Conservation (phyloP, 37 sponge, comb jelly and placozoan genomes). For the Beroe forskalii region DNA sequence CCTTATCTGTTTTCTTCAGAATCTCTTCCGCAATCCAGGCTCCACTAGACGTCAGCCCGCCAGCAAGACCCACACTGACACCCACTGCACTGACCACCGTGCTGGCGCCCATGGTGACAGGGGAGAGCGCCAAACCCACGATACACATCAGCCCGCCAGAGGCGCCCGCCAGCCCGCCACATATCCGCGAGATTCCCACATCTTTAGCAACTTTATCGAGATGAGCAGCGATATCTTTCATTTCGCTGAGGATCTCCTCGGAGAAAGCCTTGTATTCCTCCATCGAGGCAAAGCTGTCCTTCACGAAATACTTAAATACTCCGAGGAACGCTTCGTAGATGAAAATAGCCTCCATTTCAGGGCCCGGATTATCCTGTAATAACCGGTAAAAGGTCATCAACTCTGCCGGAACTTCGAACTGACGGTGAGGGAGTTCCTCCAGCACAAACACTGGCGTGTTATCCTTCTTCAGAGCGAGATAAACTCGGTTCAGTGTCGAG, state of each 20-base stretch:
- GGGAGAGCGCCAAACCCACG: background rate
- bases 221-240: background rate
- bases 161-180: background rate
- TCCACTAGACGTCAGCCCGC: background rate
- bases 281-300: background rate
- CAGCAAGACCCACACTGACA: background rate
- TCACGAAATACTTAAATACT: background rate
- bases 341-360: background rate
- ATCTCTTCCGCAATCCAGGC: background rate
- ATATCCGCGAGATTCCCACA: background rate
- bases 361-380: background rate
- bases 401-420: background rate
- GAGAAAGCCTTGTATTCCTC: background rate
- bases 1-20: background rate
- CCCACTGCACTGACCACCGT: background rate
- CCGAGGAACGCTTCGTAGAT: background rate
- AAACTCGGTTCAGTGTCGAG: too few species aligned
- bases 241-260: background rate
- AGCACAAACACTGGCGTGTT: too few species aligned
- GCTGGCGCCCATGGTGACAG: background rate
- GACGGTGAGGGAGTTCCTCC: background rate
- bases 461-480: too few species aligned
- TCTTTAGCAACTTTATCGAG: background rate
- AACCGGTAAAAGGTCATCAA: background rate
- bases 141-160: background rate